Evolutionary conservation across 2,888 invertebrate species (phyloP).

Genomic region (Zygogramma bicolorata): DNA sequence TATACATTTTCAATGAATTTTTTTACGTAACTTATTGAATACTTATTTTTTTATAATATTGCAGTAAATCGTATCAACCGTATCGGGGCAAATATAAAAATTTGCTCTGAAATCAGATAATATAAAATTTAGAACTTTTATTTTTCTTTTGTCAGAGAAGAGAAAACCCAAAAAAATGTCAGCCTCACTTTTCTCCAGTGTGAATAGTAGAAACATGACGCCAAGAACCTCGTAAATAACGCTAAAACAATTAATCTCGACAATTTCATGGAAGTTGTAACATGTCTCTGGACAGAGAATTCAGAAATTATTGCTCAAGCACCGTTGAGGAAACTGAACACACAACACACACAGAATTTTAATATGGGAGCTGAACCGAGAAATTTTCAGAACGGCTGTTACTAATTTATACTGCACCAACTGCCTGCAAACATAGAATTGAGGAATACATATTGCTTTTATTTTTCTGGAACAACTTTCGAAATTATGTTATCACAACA

Average conservation of each 20-base stretch:
- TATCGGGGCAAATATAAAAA: too few relatives aligned
- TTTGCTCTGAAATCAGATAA: too few relatives aligned
- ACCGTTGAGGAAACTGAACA: background rate
- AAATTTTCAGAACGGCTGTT: conserved; percentile 2
- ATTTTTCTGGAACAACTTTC: conserved; percentile 20
- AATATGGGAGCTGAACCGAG: background rate
- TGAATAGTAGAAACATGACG: background rate
- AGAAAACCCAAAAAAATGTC: too few relatives aligned
- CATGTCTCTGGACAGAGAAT: conserved; percentile 1
- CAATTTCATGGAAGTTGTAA: background rate
- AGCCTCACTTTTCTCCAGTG: background rate
- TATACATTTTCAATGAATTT: too few relatives aligned
- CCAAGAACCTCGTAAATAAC: background rate
- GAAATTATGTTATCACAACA: too few relatives aligned
- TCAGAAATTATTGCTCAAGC: conserved; percentile 13
- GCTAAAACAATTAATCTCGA: background rate
- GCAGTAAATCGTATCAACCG: too few relatives aligned
- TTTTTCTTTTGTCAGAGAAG: too few relatives aligned
- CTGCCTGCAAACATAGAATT: conserved; percentile 17
- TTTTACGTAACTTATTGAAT: too few relatives aligned
- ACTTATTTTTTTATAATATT: too few relatives aligned
- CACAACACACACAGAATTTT: conserved; percentile 9
- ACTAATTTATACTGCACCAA: conserved; percentile 13
- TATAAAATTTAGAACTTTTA: too few relatives aligned
- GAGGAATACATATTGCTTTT: conserved; percentile 10